phyloP scores from a whole-genome alignment of 2,888 invertebrate genomes.

The Diogma glabrata region DNA sequence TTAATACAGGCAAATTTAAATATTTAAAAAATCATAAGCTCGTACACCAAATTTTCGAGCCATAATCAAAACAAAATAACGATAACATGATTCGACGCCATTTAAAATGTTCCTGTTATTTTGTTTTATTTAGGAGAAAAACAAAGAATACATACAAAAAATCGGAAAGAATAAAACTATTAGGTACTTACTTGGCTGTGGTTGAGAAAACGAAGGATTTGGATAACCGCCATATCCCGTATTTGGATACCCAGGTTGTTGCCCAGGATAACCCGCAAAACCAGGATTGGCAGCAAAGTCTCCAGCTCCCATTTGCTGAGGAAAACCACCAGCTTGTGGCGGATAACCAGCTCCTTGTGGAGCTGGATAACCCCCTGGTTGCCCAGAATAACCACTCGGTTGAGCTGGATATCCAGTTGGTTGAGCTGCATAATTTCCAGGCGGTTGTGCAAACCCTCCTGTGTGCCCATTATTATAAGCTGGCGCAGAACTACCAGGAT shows the following conservation, averaged over 20 bases:
- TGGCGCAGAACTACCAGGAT: conserved; percentile 20
- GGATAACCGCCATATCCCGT: conserved; percentile 16
- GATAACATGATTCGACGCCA: too few relatives aligned
- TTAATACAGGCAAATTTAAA: too few relatives aligned
- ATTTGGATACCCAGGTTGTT: conserved; percentile 15
- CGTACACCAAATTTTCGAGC: too few relatives aligned
- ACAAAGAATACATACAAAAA: too few relatives aligned
- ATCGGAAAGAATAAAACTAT: background rate
- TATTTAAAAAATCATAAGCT: too few relatives aligned
- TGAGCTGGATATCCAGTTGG: conserved; percentile 26
- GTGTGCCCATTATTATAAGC: conserved; percentile 20
- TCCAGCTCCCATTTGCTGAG: conserved; percentile 2
- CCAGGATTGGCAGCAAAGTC: too few relatives aligned
- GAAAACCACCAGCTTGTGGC: conserved; percentile 20
- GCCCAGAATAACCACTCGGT: conserved; percentile 6
- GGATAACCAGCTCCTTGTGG: conserved; percentile 15
- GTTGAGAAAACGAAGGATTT: conserved; percentile 31
- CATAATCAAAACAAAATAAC: too few relatives aligned
- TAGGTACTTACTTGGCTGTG: conserved; percentile 29
- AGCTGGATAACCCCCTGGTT: conserved; percentile 16
- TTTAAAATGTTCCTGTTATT: too few relatives aligned
- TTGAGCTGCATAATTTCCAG: conserved; percentile 14
- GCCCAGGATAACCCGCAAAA: background rate
- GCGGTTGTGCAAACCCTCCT: conserved; percentile 11
- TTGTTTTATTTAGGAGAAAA: too few relatives aligned